Base-by-base conservation (phyloP, 2,113 vertebrate genomes). In the Cathartes aura region DNA sequence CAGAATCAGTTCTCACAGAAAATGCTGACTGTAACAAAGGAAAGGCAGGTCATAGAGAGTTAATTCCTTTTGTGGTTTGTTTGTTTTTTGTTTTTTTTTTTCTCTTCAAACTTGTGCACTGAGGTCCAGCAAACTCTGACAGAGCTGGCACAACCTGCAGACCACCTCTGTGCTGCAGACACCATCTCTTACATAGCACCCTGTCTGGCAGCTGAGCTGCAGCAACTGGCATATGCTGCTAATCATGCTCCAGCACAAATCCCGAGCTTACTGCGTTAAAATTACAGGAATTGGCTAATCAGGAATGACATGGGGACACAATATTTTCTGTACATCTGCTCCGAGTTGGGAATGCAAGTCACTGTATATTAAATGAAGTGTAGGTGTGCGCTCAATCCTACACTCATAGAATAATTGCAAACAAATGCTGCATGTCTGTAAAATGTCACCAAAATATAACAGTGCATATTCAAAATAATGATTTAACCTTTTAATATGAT, bases 271-370 rank as follows among this genome's bases (percentile, higher is more conserved):
- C 27, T 79, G 43, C 15, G 4, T 66, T 73, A n/a, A 67, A 88
- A 60, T 86, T 72, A 72, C 58, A 94, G 82, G 56, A 91, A 80
- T 6, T 64, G 71, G 85, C 87, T 92, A 58, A 88, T 73, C 15
- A 23, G 85, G 48, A 64, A 24, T 82, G 75, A 68, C 40, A 48
- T 0, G 2, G 62, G 78, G 34, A 82, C 74, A 53, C 48, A 16
- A 5, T 76, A 70, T 93, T 95, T 95, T 86, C 78, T 70, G 32
- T 97, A 16, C 78, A 60, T 93, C 78, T 87, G 70, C 66, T 93
- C 67, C 0, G 0, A 94, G 42, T 5, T 80, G 53, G 66, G 53
- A 80, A 59, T 82, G 82, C 70, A 71, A 8, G 53, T 93, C 70
- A 8, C 22, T 58, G 84, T 86, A 19, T 93, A n/a, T 80, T 60